Base-by-base conservation (phyloP, 2,113 vertebrate genomes). In the Struthio camelus region DNA sequence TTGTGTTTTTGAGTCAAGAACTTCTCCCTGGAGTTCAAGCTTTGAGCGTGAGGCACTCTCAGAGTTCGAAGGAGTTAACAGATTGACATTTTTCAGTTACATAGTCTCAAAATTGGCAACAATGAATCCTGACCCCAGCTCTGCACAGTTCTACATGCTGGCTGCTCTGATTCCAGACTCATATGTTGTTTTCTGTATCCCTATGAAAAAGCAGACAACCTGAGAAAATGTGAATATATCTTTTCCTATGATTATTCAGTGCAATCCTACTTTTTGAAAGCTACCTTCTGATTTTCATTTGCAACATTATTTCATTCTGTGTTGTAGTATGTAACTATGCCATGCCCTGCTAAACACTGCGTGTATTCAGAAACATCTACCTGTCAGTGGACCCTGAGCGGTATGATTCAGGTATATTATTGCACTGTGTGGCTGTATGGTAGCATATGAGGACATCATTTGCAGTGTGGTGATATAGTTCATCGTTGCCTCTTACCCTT, bases 301-400 rank as follows among this genome's bases (percentile, higher is more conserved):
- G n/a, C 11, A 34, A 9, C 8, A 2, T 22, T 18, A 27, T 25
- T 58, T 14, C 38, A 30, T 32, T 32, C 44, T 0, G 3, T 3
- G 13, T 1, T 25, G 48, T 30, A n/a, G 24, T 30, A 6, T 67
- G 44, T 11, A 12, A 15, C 64, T n/a, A 1, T 22, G 50, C 36
- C 14, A 1, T 1, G 3, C 5, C 15, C 72, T 36, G 46, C 12
- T 44, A 42, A 69, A 24, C 11, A 23, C 48, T 36, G 32, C 2
- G 13, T 51, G 30, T 59, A 10, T 77, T 56, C 78, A 48, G 70
- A 81, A 62, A 11, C 56, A n/a, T 54, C 19, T 15, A 64, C 44
- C 3, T 5, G 15, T 53, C n/a, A 7, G 6, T 20, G 51, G 51
- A 38, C 6, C 11, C 23, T 14, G 17, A 28, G 25, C 53, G 62